A percentile compares a stretch with the other conserved stretches of the same genome.
These are phyloP conservation scores for Holothuria scabra DNA, from an alignment of 53 echinoderm and acorn worm species.

Conservation along the genomic window DNA sequence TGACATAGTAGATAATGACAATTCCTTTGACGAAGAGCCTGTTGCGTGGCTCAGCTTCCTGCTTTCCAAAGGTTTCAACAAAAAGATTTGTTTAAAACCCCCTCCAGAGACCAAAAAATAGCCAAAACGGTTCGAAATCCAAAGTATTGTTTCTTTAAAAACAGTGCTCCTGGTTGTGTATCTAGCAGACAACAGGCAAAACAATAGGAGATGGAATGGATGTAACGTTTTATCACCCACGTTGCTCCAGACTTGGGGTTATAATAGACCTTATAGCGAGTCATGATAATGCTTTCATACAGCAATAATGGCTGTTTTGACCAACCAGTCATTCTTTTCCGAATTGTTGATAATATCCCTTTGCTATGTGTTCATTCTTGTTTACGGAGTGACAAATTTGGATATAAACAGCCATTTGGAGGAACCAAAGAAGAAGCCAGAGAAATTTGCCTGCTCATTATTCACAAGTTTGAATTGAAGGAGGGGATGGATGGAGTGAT, in stretches of 20 bases:
- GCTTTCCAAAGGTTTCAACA: conserved; percentile 9
- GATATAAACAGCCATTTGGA: conserved; percentile 28
- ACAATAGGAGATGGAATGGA: not conserved
- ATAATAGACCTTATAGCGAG: not conserved
- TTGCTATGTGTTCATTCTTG: not conserved
- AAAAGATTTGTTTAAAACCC: conserved; percentile 15
- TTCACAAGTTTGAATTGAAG: no score
- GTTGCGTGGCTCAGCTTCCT: conserved; percentile 1
- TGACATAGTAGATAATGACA: conserved; percentile 35
- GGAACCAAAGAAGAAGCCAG: not conserved
- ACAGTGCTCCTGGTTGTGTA: conserved; percentile 24
- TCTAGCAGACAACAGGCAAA: not conserved
- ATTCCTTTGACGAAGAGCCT: not conserved
- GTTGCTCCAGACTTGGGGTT: not conserved
- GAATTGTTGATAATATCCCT: not conserved
- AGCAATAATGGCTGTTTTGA: conserved; percentile 25
- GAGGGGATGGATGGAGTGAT: no score
- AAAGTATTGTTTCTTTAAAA: no score
- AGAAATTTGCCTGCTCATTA: not conserved
- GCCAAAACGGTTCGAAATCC: no score
- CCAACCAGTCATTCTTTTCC: not conserved
- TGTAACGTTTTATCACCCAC: not conserved
- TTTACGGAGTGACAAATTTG: conserved; percentile 33
- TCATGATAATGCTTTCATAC: not conserved
- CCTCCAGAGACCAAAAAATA: no score